Evolutionary conservation across 2,113 vertebrate genomes (phyloP).

Genomic region (Coturnix japonica): DNA sequence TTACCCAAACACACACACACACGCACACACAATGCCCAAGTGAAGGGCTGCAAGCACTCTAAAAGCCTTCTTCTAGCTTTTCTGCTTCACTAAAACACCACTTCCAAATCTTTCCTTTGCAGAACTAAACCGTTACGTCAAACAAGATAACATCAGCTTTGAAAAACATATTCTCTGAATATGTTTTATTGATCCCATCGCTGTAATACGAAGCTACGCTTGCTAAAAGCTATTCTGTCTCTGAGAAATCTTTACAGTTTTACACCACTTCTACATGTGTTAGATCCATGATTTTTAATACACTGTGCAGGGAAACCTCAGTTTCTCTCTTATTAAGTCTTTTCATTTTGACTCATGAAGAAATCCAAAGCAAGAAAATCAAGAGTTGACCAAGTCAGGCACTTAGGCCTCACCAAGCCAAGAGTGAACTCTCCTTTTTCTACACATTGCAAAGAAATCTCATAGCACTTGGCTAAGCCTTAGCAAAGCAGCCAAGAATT

Average conservation of each 20-base stretch:
- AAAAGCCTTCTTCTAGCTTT: constrained; percentile 16
- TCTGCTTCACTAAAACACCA: background rate
- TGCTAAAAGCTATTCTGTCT: constrained; percentile 58
- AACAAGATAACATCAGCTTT: constrained; percentile 31
- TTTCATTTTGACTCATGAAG: constrained; percentile 31
- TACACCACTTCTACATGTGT: constrained; percentile 11
- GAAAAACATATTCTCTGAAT: constrained; percentile 40
- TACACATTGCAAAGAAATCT: constrained; percentile 29
- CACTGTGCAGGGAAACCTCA: background rate
- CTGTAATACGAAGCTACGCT: constrained; percentile 48
- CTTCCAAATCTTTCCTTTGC: constrained; percentile 53
- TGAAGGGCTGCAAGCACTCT: background rate
- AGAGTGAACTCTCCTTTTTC: background rate
- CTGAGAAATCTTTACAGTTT: constrained; percentile 63
- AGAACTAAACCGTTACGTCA: constrained; percentile 43
- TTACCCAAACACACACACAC: fast-evolving
- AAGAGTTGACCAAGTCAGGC: constrained; percentile 16
- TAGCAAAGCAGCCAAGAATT: background rate
- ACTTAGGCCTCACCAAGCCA: background rate
- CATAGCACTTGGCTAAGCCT: constrained; percentile 7
- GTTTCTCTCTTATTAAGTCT: constrained; percentile 26
- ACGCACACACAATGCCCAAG: background rate
- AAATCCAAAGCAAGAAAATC: constrained; percentile 15
- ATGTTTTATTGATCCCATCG: constrained; percentile 27
- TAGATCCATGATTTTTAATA: constrained; percentile 4